Conservation (phyloP, 2,797 vertebrate species). For the Leptodactylus fallax region DNA sequence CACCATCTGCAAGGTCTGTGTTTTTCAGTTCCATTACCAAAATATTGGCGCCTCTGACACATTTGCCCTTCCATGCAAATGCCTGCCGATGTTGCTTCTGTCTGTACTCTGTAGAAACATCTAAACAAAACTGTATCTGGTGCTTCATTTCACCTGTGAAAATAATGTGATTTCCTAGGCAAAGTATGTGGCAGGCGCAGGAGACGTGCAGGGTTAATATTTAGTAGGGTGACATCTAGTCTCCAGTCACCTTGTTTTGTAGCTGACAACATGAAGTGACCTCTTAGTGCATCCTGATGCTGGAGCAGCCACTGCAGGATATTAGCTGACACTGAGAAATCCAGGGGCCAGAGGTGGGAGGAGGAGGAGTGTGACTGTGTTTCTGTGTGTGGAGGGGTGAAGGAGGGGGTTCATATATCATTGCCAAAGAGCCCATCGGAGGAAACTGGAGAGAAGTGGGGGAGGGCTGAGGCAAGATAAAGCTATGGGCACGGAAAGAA, state of each 20-base stretch:
- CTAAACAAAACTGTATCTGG: not conserved
- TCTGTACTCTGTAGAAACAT: too few species aligned
- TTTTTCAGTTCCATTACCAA: too few species aligned
- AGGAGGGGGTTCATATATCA: slow-evolving; percentile 48
- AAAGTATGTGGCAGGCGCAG: not conserved
- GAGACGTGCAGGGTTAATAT: not conserved
- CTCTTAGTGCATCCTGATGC: slow-evolving; percentile 72
- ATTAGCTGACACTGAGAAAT: slow-evolving; percentile 73
- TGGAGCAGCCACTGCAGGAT: slow-evolving; percentile 68
- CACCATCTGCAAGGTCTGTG: too few species aligned
- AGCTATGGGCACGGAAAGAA: slow-evolving; percentile 41
- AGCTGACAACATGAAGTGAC: slow-evolving; percentile 46
- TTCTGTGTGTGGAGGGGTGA: not conserved
- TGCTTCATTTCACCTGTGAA: not conserved
- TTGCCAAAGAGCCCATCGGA: slow-evolving; percentile 66
- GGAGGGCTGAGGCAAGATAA: slow-evolving; percentile 5
- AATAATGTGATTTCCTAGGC: slow-evolving; percentile 21
- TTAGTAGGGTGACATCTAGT: not conserved
- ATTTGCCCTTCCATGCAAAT: not conserved
- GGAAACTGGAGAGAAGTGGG: slow-evolving; percentile 64
- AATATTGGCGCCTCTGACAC: not conserved
- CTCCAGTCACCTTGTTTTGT: slow-evolving; percentile 49
- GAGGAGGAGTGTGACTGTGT: slow-evolving; percentile 61
- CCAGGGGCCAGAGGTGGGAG: slow-evolving; percentile 69
- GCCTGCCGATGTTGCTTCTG: not conserved